Percentiles rank a stretch among this genome's conserved stretches.
phyloP scores from a whole-genome alignment of 2,888 invertebrate species.

The Lithosia quadra region DNA sequence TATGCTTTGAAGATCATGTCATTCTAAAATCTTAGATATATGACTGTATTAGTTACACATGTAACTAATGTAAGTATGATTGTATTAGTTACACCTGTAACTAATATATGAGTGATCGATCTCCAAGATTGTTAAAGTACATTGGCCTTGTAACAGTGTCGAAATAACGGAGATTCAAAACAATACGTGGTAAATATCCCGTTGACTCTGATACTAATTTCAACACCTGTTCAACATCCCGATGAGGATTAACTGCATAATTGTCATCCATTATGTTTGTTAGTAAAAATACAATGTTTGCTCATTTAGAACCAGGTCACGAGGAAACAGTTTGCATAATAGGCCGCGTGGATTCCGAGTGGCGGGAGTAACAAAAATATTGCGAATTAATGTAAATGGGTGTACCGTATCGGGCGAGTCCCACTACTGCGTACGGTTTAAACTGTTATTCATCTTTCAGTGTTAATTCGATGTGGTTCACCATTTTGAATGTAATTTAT shows the following conservation, averaged over 20 bases:
- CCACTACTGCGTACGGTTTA: neutral
- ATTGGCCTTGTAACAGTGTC: too few species aligned
- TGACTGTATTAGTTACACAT: too few species aligned
- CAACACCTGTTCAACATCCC: neutral
- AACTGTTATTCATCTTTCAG: conserved; percentile 40
- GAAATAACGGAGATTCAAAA: too few species aligned
- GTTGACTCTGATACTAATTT: too few species aligned
- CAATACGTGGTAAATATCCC: too few species aligned
- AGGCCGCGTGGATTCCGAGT: conserved; percentile 45
- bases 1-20: too few species aligned
- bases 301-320: conserved; percentile 56
- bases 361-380: conserved; percentile 57
- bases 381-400: conserved; percentile 59
- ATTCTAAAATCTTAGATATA: too few species aligned
- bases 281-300: conserved; percentile 31
- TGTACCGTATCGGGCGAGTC: conserved; percentile 36
- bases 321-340: conserved; percentile 54
- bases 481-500: neutral
- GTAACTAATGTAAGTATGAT: too few species aligned
- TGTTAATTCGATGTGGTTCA: conserved; percentile 30
- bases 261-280: conserved; percentile 23
- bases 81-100: too few species aligned
- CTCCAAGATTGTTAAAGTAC: too few species aligned
- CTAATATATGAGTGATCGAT: too few species aligned
- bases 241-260: conserved; percentile 4